A percentile compares a stretch with the other conserved stretches of the same genome.
Conservation (phyloP, 2,888 invertebrate genomes). For the Acrobasis consociella region DNA sequence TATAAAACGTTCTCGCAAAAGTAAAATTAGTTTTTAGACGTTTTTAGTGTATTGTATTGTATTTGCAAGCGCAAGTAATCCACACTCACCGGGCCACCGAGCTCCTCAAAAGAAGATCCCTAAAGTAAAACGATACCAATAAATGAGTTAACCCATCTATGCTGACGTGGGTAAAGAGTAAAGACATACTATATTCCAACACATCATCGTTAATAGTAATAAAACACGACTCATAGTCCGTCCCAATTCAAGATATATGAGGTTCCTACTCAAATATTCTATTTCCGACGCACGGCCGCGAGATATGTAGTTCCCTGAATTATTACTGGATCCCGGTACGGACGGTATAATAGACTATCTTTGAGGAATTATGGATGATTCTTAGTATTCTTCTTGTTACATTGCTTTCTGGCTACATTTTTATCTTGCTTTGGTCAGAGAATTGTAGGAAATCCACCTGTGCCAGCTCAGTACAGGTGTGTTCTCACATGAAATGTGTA, state of each 20-base stretch:
- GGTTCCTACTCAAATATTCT: constrained; percentile 68
- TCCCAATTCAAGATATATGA: constrained; percentile 70
- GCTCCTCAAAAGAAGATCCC: too few species aligned
- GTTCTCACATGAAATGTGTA: too few species aligned
- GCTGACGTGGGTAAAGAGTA: not conserved
- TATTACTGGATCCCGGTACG: constrained; percentile 50
- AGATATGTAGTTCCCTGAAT: constrained; percentile 62
- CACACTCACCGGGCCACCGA: too few species aligned
- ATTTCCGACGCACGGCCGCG: constrained; percentile 53
- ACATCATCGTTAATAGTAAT: constrained; percentile 35
- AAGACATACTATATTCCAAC: constrained; percentile 28
- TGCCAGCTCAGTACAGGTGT: too few species aligned
- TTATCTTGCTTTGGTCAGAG: too few species aligned
- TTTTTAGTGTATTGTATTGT: too few species aligned
- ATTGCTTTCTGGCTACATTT: not conserved
- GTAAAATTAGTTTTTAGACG: too few species aligned
- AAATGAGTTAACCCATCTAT: not conserved
- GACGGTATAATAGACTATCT: constrained; percentile 30
- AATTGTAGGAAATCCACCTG: too few species aligned
- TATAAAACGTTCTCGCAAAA: too few species aligned
- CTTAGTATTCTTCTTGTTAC: constrained; percentile 14
- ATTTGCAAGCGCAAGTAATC: too few species aligned
- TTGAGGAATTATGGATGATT: constrained; percentile 11
- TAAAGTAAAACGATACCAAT: not conserved
- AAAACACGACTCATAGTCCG: constrained; percentile 41